Percentiles rank a stretch among this genome's conserved stretches.
Evolutionary conservation across 2,797 vertebrate species (phyloP).

Genomic region (Cossypha dichroa): DNA sequence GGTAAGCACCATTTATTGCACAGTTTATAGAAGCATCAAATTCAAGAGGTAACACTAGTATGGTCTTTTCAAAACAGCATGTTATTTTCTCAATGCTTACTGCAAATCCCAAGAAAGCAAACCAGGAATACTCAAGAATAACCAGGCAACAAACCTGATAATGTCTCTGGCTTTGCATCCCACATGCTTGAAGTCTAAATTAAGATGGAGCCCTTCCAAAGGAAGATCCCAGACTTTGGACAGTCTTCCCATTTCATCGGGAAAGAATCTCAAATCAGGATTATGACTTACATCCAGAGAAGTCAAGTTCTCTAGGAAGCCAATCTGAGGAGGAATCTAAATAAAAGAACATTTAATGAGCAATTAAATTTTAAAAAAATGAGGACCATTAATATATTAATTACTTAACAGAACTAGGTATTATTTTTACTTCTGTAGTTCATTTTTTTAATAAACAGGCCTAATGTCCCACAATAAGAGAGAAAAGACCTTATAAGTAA

Average conservation of each 20-base stretch:
- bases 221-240: slow-evolving; percentile 94
- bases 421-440: neutral
- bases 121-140: neutral
- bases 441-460: neutral
- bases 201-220: slow-evolving; percentile 90
- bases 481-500: neutral
- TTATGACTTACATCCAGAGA: slow-evolving; percentile 94
- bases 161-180: slow-evolving; percentile 96
- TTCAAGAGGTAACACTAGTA: neutral
- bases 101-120: neutral
- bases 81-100: neutral
- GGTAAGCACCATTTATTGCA: neutral
- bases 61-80: neutral
- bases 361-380: neutral
- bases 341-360: neutral
- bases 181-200: slow-evolving; percentile 92
- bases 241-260: slow-evolving; percentile 95
- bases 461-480: neutral
- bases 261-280: slow-evolving; percentile 85
- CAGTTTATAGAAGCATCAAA: neutral
- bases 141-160: slow-evolving; percentile 81
- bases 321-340: slow-evolving; percentile 93
- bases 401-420: neutral
- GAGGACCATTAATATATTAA: neutral
- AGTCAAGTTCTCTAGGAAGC: slow-evolving; percentile 88